Conservation (phyloP, 1,140 invertebrate species). For the Mizuhopecten yessoensis region DNA sequence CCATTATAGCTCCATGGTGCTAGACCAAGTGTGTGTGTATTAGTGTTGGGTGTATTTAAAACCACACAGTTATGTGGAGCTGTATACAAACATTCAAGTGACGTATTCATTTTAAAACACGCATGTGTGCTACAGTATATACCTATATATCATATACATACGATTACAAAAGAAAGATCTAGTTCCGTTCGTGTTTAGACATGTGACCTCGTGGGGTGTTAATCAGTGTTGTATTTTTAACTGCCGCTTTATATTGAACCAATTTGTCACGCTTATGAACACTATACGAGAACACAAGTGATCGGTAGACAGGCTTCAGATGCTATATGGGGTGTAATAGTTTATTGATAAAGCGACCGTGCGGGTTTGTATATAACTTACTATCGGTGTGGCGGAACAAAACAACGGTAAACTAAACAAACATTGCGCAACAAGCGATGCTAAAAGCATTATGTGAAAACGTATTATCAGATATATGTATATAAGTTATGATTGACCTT, state of each 20-base stretch:
- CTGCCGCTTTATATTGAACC: background rate
- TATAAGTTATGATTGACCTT: too few relatives aligned
- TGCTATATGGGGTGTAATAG: background rate
- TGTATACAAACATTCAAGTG: background rate
- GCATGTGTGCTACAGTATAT: background rate
- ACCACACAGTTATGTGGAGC: background rate
- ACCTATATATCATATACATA: background rate
- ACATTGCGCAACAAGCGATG: too few relatives aligned
- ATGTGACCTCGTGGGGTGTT: background rate
- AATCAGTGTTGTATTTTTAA: too few relatives aligned
- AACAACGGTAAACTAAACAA: too few relatives aligned
- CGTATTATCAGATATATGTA: too few relatives aligned
- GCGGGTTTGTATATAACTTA: too few relatives aligned
- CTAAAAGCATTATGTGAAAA: too few relatives aligned
- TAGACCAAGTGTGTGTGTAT: background rate
- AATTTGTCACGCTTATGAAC: background rate
- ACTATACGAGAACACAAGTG: background rate
- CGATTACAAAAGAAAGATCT: background rate
- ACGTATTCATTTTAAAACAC: slow-evolving; percentile 15
- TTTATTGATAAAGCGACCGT: background rate
- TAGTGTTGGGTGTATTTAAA: background rate
- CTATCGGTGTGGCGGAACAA: too few relatives aligned
- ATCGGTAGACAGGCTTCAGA: background rate
- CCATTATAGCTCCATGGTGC: background rate
- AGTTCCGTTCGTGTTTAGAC: background rate